Base-by-base conservation (phyloP, 2,113 vertebrate species). In the Chaetodon auriga region DNA sequence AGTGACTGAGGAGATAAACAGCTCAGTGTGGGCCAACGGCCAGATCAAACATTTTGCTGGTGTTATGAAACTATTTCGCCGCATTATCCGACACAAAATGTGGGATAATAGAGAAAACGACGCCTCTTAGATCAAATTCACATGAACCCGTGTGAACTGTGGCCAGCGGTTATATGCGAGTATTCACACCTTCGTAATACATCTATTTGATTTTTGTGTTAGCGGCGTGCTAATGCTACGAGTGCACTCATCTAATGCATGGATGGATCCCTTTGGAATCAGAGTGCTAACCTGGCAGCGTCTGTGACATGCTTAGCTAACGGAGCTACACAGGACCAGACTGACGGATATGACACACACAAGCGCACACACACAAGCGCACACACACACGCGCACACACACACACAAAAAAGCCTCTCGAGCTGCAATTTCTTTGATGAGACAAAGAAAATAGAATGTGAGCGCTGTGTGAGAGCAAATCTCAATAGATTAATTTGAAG, bases 401-500 rank as follows among this genome's bases (percentile, higher is more conserved):
- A 14, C 15, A 10, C 30, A 14, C 15, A 10, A 41, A 23, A 54
- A 30, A 19, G 87, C 63, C 76, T 84, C 87, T 86, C 41, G 76
- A 73, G 80, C 86, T 70, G 79, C 74, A 68, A 71, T 81, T 83
- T 86, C 88, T 88, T 85, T 83, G 79, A 90, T 68, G 84, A 92
- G 86, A 92, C 85, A 90, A 93, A 90, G 88, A 86, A 89, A 89
- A 75, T 81, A 91, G 89, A 93, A 91, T 89, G 90, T 81, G 87
- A 90, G 85, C 91, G 86, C 92, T 80, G 91, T 92, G 93, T 79
- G 88, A 90, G 90, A 92, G 90, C 87, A 94, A 93, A 93, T 94
- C 94, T 95, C 93, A 89, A 86, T 89, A 93, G 94, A 96, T 96
- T 95, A 93, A 95, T 95, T 95, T 95, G 90, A 95, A 93, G 91